Percentiles rank a stretch among this genome's conserved stretches.
These are phyloP conservation scores for Ips typographus DNA, from an alignment of 1,140 invertebrate genomes.

Conservation along the genomic window DNA sequence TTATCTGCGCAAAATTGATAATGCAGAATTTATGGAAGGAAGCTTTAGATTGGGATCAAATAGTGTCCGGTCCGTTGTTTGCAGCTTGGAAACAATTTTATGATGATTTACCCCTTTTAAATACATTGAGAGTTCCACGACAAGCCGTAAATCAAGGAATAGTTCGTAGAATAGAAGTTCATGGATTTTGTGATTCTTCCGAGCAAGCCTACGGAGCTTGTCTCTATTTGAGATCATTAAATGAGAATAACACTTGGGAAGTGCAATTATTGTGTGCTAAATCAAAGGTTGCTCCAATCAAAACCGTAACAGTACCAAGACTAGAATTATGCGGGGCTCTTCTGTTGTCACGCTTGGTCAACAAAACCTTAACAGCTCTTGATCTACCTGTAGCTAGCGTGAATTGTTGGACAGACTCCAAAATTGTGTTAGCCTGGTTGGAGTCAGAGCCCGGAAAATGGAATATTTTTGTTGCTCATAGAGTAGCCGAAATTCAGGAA, in stretches of 20 bases:
- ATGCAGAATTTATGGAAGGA: constrained; percentile 20
- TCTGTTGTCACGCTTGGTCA: not conserved
- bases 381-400: not conserved
- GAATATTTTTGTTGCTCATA: constrained; percentile 39
- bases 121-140: constrained; percentile 1
- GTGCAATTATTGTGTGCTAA: constrained; percentile 40
- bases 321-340: constrained; percentile 1
- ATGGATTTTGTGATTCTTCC: constrained; percentile 46
- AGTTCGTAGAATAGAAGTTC: constrained; percentile 27
- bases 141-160: constrained; percentile 1
- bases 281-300: constrained; percentile 14
- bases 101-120: not conserved
- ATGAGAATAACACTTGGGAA: constrained; percentile 28
- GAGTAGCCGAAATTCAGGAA: constrained; percentile 47
- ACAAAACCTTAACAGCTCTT: not conserved
- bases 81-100: constrained; percentile 1
- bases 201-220: constrained; percentile 45
- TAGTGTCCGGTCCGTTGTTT: not conserved
- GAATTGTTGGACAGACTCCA: constrained; percentile 12
- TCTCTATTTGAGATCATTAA: constrained; percentile 41
- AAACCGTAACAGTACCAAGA: constrained; percentile 10
- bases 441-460: not conserved
- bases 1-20: constrained; percentile 21
- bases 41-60: constrained; percentile 9
- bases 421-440: constrained; percentile 5